These are phyloP conservation scores for Cyclura pinguis DNA, from an alignment of 2,797 vertebrate genomes.

Conservation along the genomic window DNA sequence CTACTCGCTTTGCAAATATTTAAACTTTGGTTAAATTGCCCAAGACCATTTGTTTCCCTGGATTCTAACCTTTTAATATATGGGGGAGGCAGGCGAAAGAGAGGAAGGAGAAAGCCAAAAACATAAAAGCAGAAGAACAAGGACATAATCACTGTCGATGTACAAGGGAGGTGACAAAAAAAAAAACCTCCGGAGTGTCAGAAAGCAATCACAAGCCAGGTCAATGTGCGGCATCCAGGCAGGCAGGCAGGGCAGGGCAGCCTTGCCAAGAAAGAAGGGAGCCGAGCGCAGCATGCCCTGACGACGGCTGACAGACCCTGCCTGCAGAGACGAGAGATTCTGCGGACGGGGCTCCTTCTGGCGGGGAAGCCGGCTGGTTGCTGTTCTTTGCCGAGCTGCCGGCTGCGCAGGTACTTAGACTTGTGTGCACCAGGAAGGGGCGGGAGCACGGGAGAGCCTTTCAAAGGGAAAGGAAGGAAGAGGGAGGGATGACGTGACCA, in stretches of 20 bases:
- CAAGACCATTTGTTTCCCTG: no score
- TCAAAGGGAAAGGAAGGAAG: not conserved
- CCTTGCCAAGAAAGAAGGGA: constrained; percentile 51
- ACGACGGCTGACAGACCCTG: constrained; percentile 3
- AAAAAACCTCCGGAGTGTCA: constrained; percentile 39
- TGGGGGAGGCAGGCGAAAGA: no score
- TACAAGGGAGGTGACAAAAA: constrained; percentile 12
- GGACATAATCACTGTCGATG: not conserved
- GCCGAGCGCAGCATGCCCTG: constrained; percentile 17
- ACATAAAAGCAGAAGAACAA: not conserved
- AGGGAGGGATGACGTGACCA: not conserved
- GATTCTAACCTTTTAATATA: no score
- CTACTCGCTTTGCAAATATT: not conserved
- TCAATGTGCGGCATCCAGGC: constrained; percentile 47
- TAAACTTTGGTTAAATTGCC: not conserved
- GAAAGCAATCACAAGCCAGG: constrained; percentile 50
- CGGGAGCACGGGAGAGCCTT: constrained; percentile 13
- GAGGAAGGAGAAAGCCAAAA: not conserved
- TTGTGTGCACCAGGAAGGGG: not conserved
- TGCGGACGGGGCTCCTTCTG: constrained; percentile 19
- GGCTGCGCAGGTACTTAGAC: not conserved
- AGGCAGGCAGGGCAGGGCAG: constrained; percentile 50
- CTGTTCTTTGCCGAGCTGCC: rapidly evolving
- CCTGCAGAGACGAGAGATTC: not conserved
- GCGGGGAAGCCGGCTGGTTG: not conserved